Evolutionary conservation across 2,797 vertebrate genomes (phyloP), one percentile per base, ranked within the genome.

Genomic region (Clamator glandarius): DNA sequence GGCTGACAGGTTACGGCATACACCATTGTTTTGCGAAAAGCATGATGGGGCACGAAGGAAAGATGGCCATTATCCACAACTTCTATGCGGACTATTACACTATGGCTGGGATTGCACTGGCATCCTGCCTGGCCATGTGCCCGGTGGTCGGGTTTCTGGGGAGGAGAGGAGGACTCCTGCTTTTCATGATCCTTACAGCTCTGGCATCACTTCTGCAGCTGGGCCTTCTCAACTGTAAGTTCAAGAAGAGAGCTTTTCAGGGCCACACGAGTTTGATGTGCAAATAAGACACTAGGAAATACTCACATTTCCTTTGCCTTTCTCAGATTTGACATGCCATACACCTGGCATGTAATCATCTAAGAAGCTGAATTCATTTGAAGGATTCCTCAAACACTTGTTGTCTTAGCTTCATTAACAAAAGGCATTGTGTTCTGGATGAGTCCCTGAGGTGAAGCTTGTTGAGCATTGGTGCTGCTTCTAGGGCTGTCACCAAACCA

Each of bases 11-110:
- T 17, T 99, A 98, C 1, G 99, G 99, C 57, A 99, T 99, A 96
- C 99, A 99, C 97, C 99, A 99, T 98, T 99, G 99, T 93, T 99
- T 99, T 84, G 99, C 99, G 1, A 98, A 99, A 95, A 99, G 99
- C 95, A 98, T 99, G 98, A 98, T 99, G 99, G 98, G 97, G 16
- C 98, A 99, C 0, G 98, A 97, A 81, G 97, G 97, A 5, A 98
- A 98, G 88, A 98, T 98, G 88, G 98, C 98, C 0, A 98, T 99
- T 52, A 98, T 99, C 80, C 98, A 98, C 85, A 99, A 99, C 96
- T 99, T 99, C 98, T 99, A 99, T 11, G 98, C 98, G 1, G 98
- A 99, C 96, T 99, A 99, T 96, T 99, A 99, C 97, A 99, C 98
- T 84, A 99, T 98, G 98, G 99, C 98, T 12, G 98, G 99, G 89